phyloP scores from a whole-genome alignment of 2,113 vertebrate species.

The Pedetes capensis region DNA sequence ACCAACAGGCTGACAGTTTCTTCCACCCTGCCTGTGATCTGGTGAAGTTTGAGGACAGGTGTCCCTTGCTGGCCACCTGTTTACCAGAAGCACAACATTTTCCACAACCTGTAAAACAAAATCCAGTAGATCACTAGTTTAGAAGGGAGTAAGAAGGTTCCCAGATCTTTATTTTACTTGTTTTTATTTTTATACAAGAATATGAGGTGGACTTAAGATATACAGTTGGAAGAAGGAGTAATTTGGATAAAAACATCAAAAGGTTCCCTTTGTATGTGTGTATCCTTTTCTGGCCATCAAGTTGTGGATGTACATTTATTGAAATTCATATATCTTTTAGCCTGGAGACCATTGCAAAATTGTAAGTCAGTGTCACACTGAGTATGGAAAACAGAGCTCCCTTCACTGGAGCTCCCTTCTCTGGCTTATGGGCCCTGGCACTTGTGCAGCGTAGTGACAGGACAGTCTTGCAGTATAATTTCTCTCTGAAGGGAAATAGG shows the following conservation, averaged over 20 bases:
- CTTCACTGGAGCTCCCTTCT: too few relatives aligned
- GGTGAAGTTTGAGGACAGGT: background rate
- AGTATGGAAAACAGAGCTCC: background rate
- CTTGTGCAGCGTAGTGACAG: background rate
- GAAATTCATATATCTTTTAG: background rate
- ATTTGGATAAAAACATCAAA: background rate
- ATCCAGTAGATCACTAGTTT: background rate
- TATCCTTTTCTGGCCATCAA: background rate
- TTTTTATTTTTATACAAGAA: background rate
- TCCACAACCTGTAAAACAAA: conserved; percentile 2
- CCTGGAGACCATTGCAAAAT: background rate
- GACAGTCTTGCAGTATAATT: background rate
- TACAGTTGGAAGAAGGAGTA: background rate
- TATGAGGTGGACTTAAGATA: background rate
- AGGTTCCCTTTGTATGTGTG: background rate
- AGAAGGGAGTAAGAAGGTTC: background rate
- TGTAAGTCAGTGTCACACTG: background rate
- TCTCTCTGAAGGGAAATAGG: background rate
- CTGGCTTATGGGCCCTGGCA: background rate
- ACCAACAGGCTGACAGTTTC: background rate
- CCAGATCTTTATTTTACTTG: background rate
- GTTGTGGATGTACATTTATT: background rate
- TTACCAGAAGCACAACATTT: background rate
- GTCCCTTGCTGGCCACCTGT: background rate
- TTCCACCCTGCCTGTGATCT: background rate